phyloP scores from a whole-genome alignment of 2,113 vertebrate genomes.

The Salvelinus fontinalis region DNA sequence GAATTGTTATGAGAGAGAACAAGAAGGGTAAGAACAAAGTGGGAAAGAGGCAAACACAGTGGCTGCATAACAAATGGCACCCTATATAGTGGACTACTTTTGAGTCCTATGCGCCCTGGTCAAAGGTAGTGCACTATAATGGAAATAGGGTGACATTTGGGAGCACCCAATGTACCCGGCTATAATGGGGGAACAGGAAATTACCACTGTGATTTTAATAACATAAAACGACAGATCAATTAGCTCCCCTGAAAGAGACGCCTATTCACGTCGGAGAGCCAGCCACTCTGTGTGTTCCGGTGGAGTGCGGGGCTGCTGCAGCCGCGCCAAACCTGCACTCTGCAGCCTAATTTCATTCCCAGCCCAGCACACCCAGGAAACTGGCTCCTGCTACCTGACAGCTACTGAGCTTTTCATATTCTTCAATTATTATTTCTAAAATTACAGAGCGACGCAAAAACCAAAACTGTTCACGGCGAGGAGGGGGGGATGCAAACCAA shows the following conservation, averaged over 20 bases:
- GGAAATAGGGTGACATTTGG: no score
- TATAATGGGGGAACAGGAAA: constrained; percentile 16
- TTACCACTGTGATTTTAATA: constrained; percentile 11
- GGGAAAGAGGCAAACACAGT: no score
- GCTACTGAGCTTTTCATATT: constrained; percentile 7
- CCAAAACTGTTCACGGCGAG: not conserved
- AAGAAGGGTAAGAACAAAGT: no score
- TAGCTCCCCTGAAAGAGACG: constrained; percentile 9
- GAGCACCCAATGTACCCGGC: not conserved
- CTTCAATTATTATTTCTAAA: constrained; percentile 31
- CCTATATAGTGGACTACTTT: no score
- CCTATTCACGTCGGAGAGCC: constrained; percentile 9
- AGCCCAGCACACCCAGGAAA: constrained; percentile 19
- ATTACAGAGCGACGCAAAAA: constrained; percentile 12
- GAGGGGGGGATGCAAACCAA: not conserved
- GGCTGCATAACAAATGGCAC: no score
- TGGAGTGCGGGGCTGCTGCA: constrained; percentile 19
- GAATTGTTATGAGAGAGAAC: no score
- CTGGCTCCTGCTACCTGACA: constrained; percentile 2
- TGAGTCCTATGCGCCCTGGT: no score
- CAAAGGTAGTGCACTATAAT: no score
- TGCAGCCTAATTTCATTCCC: constrained; percentile 15
- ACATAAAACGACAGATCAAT: constrained; percentile 25
- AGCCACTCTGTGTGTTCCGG: constrained; percentile 1
- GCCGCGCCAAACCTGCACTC: constrained; percentile 23